Percentiles rank a stretch among this genome's conserved stretches.
These are phyloP conservation scores for Paraplagusia blochii DNA, from an alignment of 2,113 vertebrate species.

Conservation along the genomic window DNA sequence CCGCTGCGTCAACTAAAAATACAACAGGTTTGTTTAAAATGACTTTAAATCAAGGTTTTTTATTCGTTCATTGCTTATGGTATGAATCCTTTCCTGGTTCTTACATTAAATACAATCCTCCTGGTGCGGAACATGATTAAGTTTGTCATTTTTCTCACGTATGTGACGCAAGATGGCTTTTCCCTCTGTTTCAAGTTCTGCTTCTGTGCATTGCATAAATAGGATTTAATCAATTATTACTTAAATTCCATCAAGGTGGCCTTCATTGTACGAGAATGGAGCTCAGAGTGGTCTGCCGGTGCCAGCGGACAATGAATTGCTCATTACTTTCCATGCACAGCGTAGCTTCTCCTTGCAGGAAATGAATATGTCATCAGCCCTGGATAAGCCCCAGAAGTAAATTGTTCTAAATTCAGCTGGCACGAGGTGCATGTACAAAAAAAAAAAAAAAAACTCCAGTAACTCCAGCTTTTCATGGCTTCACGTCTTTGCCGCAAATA, in stretches of 20 bases:
- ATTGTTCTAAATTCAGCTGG: constrained; percentile 59
- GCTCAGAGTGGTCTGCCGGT: constrained; percentile 28
- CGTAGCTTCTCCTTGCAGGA: constrained; percentile 39
- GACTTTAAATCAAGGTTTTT: too few relatives aligned
- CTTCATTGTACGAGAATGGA: constrained; percentile 32
- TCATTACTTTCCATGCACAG: constrained; percentile 43
- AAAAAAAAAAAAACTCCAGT: constrained; percentile 55
- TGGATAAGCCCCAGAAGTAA: constrained; percentile 55
- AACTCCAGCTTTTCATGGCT: constrained; percentile 48
- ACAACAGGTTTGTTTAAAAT: too few relatives aligned
- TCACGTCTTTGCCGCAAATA: constrained; percentile 44
- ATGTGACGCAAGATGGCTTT: too few relatives aligned
- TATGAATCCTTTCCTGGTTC: neutral
- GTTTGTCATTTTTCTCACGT: constrained; percentile 5
- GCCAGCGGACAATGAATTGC: constrained; percentile 54
- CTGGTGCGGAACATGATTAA: neutral
- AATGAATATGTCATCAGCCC: constrained; percentile 66
- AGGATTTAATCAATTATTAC: constrained; percentile 45
- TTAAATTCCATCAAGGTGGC: constrained; percentile 30
- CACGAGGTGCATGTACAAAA: constrained; percentile 53
- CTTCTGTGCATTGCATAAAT: constrained; percentile 26
- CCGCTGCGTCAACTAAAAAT: too few relatives aligned
- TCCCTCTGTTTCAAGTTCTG: too few relatives aligned
- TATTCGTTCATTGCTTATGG: too few relatives aligned
- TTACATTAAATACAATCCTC: too few relatives aligned